These are phyloP conservation scores for Lissocephala sabroskyi DNA, from an alignment of 2,888 invertebrate genomes.

Conservation along the genomic window DNA sequence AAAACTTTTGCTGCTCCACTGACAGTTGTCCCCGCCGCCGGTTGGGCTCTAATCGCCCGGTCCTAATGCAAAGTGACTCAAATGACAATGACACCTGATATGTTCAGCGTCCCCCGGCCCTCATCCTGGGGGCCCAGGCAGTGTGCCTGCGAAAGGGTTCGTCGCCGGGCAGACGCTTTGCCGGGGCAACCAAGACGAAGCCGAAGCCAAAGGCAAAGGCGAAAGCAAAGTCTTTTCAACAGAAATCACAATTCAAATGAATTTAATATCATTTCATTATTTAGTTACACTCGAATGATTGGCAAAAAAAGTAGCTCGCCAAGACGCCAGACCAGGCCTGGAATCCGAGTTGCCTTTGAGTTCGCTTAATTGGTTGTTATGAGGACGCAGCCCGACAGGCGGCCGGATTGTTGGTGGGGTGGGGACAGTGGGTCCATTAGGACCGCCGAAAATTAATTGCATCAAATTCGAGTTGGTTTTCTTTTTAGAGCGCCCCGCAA, in stretches of 20 bases:
- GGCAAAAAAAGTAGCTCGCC: conserved; percentile 51
- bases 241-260: conserved; percentile 71
- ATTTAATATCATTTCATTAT: conserved; percentile 72
- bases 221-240: conserved; percentile 55
- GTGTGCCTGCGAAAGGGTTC: too few species aligned
- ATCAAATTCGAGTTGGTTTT: too few species aligned
- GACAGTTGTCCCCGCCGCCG: conserved; percentile 1
- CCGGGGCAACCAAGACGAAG: conserved; percentile 53
- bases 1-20: conserved; percentile 1
- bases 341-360: conserved; percentile 52
- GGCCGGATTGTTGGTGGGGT: neutral
- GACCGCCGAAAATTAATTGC: too few species aligned
- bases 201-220: conserved; percentile 18
- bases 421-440: too few species aligned
- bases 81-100: conserved; percentile 72
- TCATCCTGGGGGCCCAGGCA: neutral
- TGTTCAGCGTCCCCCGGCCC: conserved; percentile 31
- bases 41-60: conserved; percentile 53
- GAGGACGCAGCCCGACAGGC: neutral
- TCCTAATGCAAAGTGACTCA: conserved; percentile 67
- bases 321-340: conserved; percentile 16
- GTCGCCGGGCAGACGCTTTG: conserved; percentile 10
- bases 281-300: conserved; percentile 68
- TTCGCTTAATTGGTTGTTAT: conserved; percentile 60
- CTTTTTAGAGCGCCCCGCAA: too few species aligned